A percentile compares a stretch with the other conserved stretches of the same genome.
phyloP scores from a whole-genome alignment of 2,113 vertebrate genomes.

The Tautogolabrus adspersus region DNA sequence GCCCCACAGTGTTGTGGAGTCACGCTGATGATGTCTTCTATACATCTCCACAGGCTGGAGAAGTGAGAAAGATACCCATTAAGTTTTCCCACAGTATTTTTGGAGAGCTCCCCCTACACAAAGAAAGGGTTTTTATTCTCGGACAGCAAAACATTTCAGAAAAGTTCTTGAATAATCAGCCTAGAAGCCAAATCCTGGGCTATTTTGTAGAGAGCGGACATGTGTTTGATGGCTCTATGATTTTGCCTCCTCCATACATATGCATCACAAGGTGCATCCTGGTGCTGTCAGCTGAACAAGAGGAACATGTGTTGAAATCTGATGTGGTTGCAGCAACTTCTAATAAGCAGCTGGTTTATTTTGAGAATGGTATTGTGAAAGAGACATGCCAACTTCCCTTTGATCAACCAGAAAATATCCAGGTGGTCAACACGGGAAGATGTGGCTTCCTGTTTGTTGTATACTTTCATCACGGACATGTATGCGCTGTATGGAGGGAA shows the following conservation, averaged over 20 bases:
- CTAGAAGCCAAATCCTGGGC: conserved; percentile 75
- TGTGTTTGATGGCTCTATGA: conserved; percentile 66
- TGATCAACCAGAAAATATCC: conserved; percentile 82
- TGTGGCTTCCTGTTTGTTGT: conserved; percentile 84
- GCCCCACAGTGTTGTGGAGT: conserved; percentile 90
- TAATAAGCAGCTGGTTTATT: conserved; percentile 88
- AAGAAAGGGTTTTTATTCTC: conserved; percentile 82
- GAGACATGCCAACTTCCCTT: conserved; percentile 89
- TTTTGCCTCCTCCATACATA: conserved; percentile 90
- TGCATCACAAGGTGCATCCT: conserved; percentile 81
- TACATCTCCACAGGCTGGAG: conserved; percentile 74
- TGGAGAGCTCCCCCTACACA: conserved; percentile 81
- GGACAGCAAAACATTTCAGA: conserved; percentile 71
- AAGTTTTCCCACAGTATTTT: conserved; percentile 82
- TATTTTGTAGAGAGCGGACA: conserved; percentile 82
- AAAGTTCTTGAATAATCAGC: conserved; percentile 20
- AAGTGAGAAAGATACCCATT: conserved; percentile 81
- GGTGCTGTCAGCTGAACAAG: conserved; percentile 74
- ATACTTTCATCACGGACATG: conserved; percentile 82
- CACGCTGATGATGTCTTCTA: conserved; percentile 80
- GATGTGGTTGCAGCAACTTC: conserved; percentile 84
- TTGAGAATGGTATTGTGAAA: conserved; percentile 87
- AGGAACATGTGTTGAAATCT: conserved; percentile 63
- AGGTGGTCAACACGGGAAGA: conserved; percentile 78
- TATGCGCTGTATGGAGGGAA: conserved; percentile 87